phyloP scores from a whole-genome alignment of 2,797 vertebrate genomes.

The Sebastes hubbsi region DNA sequence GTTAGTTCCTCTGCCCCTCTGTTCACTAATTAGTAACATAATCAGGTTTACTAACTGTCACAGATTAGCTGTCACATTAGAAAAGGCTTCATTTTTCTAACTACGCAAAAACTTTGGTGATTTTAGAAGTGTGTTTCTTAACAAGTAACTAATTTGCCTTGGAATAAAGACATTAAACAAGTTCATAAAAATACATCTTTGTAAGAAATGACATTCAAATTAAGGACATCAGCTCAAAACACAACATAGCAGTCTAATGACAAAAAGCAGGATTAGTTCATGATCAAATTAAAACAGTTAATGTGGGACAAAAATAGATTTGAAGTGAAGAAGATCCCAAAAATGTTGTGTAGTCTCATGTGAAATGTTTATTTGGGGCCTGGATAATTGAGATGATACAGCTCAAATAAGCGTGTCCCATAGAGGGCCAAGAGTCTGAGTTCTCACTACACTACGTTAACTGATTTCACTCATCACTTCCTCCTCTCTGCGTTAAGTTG shows the following conservation, averaged over 20 bases:
- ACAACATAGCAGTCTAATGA: background rate
- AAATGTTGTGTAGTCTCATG: background rate
- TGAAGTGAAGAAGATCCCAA: background rate
- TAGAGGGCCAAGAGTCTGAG: background rate
- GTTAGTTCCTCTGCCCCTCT: background rate
- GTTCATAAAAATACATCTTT: background rate
- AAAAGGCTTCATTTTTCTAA: background rate
- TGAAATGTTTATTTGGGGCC: background rate
- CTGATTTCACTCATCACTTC: conserved; percentile 28
- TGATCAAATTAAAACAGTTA: background rate
- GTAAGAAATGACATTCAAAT: background rate
- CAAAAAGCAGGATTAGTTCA: background rate
- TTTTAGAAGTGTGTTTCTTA: background rate
- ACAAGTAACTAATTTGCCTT: background rate
- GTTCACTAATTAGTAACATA: conserved; percentile 50
- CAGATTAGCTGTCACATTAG: background rate
- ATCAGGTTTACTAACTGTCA: conserved; percentile 26
- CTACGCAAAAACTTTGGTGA: background rate
- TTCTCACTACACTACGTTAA: background rate
- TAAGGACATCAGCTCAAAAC: background rate
- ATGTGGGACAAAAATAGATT: background rate
- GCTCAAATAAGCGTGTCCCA: background rate
- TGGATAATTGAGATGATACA: background rate
- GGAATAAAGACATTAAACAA: conserved; percentile 2
- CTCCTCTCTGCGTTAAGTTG: conserved; percentile 9